Conservation (phyloP, 2,888 invertebrate species). For the Amaurobius ferox region DNA sequence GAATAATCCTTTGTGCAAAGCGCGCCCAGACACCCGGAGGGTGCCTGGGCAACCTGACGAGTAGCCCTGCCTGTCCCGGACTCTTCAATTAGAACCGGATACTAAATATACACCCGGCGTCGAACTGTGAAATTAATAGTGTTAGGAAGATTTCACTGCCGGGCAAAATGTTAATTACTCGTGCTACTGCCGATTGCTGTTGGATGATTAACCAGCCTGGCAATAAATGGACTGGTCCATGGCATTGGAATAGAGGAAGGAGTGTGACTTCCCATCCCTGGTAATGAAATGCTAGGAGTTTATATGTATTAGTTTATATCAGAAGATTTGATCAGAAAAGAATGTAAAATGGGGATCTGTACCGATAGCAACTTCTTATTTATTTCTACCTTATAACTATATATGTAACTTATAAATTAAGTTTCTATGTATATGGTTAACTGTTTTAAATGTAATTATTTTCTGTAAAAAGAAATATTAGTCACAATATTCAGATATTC, state of each 20-base stretch:
- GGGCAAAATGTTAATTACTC: conserved; percentile 57
- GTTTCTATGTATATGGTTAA: too few relatives aligned
- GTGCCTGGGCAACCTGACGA: background rate
- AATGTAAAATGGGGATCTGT: too few relatives aligned
- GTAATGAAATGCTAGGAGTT: background rate
- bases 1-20: conserved; percentile 16
- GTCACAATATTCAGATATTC: too few relatives aligned
- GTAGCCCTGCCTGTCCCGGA: background rate
- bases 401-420: too few relatives aligned
- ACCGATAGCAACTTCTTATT: too few relatives aligned
- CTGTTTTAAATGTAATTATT: too few relatives aligned
- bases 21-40: background rate
- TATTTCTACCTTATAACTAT: too few relatives aligned
- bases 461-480: too few relatives aligned
- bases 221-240: conserved; percentile 21
- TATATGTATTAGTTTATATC: background rate
- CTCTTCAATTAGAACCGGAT: conserved; percentile 26
- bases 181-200: background rate
- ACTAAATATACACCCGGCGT: conserved; percentile 14
- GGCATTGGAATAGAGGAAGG: background rate
- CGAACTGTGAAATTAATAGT: conserved; percentile 57
- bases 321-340: background rate
- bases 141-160: conserved; percentile 33
- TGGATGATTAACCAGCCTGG: conserved; percentile 10
- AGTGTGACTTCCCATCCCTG: background rate